A percentile compares a stretch with the other conserved stretches of the same genome.
Conservation (phyloP, 2,113 vertebrate species). For the Nicator chloris region DNA sequence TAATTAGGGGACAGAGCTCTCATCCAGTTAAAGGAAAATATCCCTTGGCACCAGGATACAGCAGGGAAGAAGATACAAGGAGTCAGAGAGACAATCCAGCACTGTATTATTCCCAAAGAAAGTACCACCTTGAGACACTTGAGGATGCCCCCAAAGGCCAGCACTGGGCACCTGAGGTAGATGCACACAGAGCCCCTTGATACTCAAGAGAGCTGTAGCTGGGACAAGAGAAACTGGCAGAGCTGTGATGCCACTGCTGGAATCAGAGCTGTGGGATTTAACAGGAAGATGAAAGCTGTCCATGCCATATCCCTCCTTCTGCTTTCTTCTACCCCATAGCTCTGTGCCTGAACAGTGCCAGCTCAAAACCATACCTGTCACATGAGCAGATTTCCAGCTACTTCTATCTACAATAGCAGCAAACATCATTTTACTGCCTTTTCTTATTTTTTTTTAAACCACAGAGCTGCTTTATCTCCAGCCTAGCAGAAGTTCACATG, state of each 20-base stretch:
- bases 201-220: background rate
- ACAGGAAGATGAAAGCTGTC: background rate
- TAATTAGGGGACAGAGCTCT: background rate
- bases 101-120: background rate
- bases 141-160: background rate
- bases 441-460: background rate
- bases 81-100: background rate
- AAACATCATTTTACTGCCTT: background rate
- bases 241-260: background rate
- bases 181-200: background rate
- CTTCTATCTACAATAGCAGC: background rate
- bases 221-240: background rate
- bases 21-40: background rate
- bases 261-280: background rate
- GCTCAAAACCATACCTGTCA: background rate
- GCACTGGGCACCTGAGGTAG: background rate
- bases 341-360: background rate
- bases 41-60: background rate
- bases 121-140: background rate
- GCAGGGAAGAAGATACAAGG: background rate
- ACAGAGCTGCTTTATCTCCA: background rate
- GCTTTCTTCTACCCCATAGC: background rate
- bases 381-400: background rate
- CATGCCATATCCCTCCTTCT: background rate
- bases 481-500: background rate